Percentiles rank a stretch among this genome's conserved stretches.
These are phyloP conservation scores for Drosophila yakuba DNA, from an alignment of 1,140 invertebrate genomes.

Conservation along the genomic window DNA sequence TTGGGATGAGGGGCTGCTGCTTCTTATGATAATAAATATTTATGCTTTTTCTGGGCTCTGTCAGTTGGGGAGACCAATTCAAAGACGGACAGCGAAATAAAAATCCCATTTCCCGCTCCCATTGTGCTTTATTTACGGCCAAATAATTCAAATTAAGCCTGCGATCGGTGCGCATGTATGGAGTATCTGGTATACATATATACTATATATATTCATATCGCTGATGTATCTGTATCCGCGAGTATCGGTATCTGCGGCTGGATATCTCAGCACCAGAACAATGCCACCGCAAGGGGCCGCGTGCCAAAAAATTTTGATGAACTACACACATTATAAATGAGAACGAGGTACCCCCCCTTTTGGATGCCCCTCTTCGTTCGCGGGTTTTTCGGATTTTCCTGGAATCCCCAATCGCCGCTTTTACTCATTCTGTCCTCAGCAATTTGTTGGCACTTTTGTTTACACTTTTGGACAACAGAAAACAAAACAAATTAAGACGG, in stretches of 20 bases:
- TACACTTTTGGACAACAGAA: conserved; percentile 17
- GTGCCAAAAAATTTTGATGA: conserved; percentile 78
- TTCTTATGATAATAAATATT: conserved; percentile 81
- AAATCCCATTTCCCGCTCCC: conserved; percentile 66
- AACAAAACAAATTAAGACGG: neutral
- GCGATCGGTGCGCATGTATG: conserved; percentile 29
- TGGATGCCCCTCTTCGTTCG: conserved; percentile 16
- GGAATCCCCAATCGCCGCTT: conserved; percentile 16
- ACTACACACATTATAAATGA: conserved; percentile 59
- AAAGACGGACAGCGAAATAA: conserved; percentile 59
- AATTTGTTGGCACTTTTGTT: conserved; percentile 55
- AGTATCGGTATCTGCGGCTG: conserved; percentile 49
- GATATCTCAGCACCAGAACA: conserved; percentile 61
- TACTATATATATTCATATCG: conserved; percentile 1
- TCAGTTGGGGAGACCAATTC: conserved; percentile 51
- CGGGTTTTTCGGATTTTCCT: conserved; percentile 14
- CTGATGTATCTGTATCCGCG: conserved; percentile 25
- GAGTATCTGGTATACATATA: conserved; percentile 25
- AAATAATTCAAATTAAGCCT: conserved; percentile 81
- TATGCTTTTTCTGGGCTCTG: conserved; percentile 55
- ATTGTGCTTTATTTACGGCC: conserved; percentile 81
- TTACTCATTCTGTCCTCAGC: conserved; percentile 5
- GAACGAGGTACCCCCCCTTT: conserved; percentile 10
- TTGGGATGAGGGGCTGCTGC: conserved; percentile 41
- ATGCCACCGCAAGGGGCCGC: conserved; percentile 57